Evolutionary conservation across 2,113 vertebrate species (phyloP), one percentile per base, ranked within the genome.

Genomic region (Chitala chitala): DNA sequence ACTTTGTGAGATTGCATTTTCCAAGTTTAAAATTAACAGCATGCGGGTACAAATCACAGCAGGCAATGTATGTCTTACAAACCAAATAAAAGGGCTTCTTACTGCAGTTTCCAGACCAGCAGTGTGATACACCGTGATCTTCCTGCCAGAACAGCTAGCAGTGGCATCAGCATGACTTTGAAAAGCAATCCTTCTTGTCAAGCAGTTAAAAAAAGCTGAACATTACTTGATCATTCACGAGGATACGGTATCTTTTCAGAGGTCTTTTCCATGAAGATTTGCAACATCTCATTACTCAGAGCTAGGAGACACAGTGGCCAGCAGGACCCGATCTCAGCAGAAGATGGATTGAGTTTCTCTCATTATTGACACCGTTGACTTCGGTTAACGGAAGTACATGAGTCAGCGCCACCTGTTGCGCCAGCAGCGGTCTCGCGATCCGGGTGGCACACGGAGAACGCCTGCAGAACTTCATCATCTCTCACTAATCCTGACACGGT

Each of bases 321-420:
- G 33, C 54, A 31, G 3, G 38, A 58, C 15, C 79, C 64, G 80
- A 81, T 85, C 85, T 86, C 84, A 84, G 86, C 87, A 82, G 69
- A 84, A 90, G 87, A 90, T 88, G 87, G 87, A 91, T 88, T 86
- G 89, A 89, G 84, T 86, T 80, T 80, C 80, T 86, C 86, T 88
- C 80, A 83, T 87, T 90, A 90, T 90, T 89, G 89, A 90, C 88
- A 85, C 88, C 81, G 84, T 82, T 89, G 90, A 88, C 89, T 88
- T 87, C 89, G 88, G 89, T 86, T 85, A 82, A 84, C 77, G 84
- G 86, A 84, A 84, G 85, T 83, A 83, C 85, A 86, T 87, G 84
- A 89, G 87, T 87, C 86, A 84, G 83, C 77, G 81, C 84, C 84
- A 84, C 78, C 78, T 84, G 75, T 81, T 78, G 78, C 84, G 81